Evolutionary conservation across 1,140 invertebrate genomes (phyloP).

Genomic region (Aphis gossypii): DNA sequence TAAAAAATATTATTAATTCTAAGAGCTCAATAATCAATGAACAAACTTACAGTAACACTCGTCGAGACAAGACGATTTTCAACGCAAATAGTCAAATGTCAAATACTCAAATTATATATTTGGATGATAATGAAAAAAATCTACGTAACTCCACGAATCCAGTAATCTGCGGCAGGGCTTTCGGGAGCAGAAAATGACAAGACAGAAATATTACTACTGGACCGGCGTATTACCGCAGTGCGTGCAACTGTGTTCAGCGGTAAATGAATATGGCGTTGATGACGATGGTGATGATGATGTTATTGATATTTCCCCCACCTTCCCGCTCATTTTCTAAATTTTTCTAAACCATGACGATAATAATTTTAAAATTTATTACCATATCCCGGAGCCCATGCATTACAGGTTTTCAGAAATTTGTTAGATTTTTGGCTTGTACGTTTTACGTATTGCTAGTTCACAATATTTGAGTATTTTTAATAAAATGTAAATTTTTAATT

Average conservation of each 20-base stretch:
- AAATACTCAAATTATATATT: neutral
- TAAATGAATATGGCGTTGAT: neutral
- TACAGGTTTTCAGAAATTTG: neutral
- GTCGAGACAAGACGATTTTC: neutral
- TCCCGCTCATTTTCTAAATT: neutral
- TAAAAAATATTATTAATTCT: neutral
- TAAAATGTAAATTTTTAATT: neutral
- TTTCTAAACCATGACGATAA: neutral
- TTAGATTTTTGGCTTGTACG: neutral
- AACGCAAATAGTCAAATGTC: neutral
- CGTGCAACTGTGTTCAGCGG: neutral
- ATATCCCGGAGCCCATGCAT: neutral
- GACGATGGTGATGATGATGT: neutral
- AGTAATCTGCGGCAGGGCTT: conserved; percentile 3
- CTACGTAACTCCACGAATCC: neutral
- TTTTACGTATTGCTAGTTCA: neutral
- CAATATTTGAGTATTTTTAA: neutral
- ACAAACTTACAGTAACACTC: neutral
- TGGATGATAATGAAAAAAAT: neutral
- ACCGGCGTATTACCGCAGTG: conserved; percentile 53
- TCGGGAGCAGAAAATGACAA: conserved; percentile 48
- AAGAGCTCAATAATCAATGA: neutral
- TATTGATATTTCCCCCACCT: neutral
- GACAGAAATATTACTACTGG: conserved; percentile 51
- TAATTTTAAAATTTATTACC: neutral